Evolutionary conservation across 2,888 invertebrate species (phyloP).

Genomic region (Mermis nigrescens): DNA sequence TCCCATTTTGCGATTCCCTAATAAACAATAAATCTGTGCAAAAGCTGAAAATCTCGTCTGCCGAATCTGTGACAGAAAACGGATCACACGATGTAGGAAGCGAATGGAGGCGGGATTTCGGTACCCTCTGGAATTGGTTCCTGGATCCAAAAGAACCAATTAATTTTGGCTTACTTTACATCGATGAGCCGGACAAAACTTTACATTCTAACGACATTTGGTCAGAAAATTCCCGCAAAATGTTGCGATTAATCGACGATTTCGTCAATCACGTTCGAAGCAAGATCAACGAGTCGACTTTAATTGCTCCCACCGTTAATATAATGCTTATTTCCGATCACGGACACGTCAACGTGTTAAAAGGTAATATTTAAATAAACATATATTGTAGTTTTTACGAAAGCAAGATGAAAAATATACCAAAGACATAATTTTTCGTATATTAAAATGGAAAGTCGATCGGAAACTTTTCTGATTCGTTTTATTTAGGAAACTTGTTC

Average conservation of each 20-base stretch:
- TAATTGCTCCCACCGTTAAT: too few relatives aligned
- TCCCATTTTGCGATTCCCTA: neutral
- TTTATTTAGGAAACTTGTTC: too few relatives aligned
- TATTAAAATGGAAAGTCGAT: too few relatives aligned
- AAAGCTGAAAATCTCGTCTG: neutral
- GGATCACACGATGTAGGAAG: too few relatives aligned
- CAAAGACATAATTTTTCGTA: too few relatives aligned
- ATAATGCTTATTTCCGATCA: neutral
- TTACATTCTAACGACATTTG: neutral
- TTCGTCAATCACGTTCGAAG: too few relatives aligned
- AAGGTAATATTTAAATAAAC: neutral
- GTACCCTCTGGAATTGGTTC: neutral
- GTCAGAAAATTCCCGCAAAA: neutral
- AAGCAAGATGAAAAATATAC: too few relatives aligned
- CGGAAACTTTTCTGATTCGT: too few relatives aligned
- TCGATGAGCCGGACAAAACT: conserved; percentile 48
- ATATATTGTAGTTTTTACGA: neutral
- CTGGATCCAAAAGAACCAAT: conserved; percentile 42
- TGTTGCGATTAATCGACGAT: neutral
- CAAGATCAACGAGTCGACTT: too few relatives aligned
- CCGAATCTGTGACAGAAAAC: too few relatives aligned
- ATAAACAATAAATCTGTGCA: neutral
- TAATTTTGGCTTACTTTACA: conserved; percentile 49
- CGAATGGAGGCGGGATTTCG: neutral
- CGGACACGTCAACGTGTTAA: neutral